Conservation (phyloP, 1,140 invertebrate species). For the Myzus persicae region DNA sequence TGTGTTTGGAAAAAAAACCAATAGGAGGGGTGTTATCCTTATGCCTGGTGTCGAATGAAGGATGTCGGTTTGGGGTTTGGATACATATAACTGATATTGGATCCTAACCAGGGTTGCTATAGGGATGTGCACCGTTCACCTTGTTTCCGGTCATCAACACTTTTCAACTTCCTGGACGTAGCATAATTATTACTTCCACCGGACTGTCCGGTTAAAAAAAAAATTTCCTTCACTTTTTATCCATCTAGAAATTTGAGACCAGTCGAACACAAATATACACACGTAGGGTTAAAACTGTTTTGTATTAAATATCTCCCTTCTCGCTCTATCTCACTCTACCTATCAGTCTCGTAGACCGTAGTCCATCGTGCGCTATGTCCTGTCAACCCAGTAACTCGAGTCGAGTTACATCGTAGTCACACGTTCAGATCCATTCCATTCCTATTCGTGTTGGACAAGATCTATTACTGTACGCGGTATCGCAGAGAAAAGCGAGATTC, state of each 20-base stretch:
- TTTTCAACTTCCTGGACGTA: slow-evolving; percentile 43
- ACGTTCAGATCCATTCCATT: slow-evolving; percentile 57
- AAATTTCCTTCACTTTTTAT: neutral
- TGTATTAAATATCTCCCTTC: slow-evolving; percentile 53
- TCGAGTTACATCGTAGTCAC: slow-evolving; percentile 56
- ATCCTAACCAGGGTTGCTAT: neutral
- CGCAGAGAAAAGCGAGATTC: slow-evolving; percentile 48
- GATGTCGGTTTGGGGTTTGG: slow-evolving; percentile 46
- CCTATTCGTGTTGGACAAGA: slow-evolving; percentile 54
- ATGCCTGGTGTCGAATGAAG: neutral
- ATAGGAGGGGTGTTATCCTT: neutral
- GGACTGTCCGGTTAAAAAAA: neutral
- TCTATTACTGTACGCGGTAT: slow-evolving; percentile 50
- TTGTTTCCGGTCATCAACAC: slow-evolving; percentile 56
- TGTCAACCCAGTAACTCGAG: slow-evolving; percentile 49
- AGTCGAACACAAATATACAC: slow-evolving; percentile 19
- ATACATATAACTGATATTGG: slow-evolving; percentile 25
- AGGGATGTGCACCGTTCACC: slow-evolving; percentile 48
- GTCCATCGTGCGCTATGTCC: slow-evolving; percentile 50
- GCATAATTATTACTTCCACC: slow-evolving; percentile 55
- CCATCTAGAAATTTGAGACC: slow-evolving; percentile 51
- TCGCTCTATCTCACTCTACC: neutral
- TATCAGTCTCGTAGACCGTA: slow-evolving; percentile 30
- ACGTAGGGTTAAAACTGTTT: slow-evolving; percentile 52
- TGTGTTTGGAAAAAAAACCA: neutral